These are phyloP conservation scores for Urosaurus nigricauda DNA, from an alignment of 2,797 vertebrate genomes.

Conservation along the genomic window DNA sequence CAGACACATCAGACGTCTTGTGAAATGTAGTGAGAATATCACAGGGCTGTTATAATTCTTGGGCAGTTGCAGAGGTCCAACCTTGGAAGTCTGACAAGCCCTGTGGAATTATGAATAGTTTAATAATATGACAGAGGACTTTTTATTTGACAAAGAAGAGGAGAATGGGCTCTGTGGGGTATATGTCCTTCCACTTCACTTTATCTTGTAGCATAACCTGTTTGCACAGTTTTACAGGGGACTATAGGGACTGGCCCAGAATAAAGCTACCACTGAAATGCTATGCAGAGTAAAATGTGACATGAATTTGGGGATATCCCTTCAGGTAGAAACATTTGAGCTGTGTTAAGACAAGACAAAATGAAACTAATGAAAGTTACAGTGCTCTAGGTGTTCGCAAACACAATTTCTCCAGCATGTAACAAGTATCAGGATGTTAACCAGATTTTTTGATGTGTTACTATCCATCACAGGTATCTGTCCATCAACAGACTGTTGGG, in stretches of 20 bases:
- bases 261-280: background rate
- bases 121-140: conserved; percentile 49
- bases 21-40: conserved; percentile 56
- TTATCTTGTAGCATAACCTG: background rate
- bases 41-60: conserved; percentile 44
- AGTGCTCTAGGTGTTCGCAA: too few species aligned
- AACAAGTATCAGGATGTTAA: background rate
- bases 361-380: background rate
- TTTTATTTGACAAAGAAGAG: conserved; percentile 46
- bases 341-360: background rate
- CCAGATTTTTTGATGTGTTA: background rate
- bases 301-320: background rate
- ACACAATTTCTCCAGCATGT: background rate
- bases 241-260: background rate
- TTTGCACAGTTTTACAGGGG: conserved; percentile 17
- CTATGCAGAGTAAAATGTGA: background rate
- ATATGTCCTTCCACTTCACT: conserved; percentile 33
- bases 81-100: conserved; percentile 62
- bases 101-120: conserved; percentile 50
- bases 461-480: background rate
- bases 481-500: background rate
- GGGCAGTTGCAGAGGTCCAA: conserved; percentile 38
- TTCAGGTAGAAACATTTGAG: background rate
- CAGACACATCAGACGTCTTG: conserved; percentile 33
- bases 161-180: background rate